Evolutionary conservation across 2,113 vertebrate genomes (phyloP).

Genomic region (Todiramphus chloris): DNA sequence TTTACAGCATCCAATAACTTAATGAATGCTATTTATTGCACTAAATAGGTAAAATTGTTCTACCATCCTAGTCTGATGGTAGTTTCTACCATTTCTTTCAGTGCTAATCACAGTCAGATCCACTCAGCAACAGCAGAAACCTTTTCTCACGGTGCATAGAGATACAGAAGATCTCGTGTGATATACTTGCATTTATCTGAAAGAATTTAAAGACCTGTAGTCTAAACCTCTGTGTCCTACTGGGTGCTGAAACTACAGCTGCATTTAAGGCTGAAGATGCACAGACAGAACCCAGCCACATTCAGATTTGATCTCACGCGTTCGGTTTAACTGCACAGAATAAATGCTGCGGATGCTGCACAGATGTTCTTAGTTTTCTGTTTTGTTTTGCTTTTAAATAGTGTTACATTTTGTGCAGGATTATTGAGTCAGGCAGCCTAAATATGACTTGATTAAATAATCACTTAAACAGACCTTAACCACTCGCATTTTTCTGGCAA

Average conservation of each 20-base stretch:
- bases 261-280: not conserved
- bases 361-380: not conserved
- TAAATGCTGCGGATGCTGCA: not conserved
- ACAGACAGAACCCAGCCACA: not conserved
- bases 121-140: not conserved
- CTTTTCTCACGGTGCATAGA: not conserved
- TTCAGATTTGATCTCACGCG: not conserved
- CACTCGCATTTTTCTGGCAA: not conserved
- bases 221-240: not conserved
- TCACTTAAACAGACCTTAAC: not conserved
- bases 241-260: not conserved
- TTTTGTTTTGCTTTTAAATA: not conserved
- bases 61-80: not conserved
- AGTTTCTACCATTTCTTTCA: not conserved
- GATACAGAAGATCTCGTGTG: not conserved
- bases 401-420: not conserved
- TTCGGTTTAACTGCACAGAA: not conserved
- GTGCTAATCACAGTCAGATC: not conserved
- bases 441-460: not conserved
- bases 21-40: not conserved
- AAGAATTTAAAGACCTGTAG: not conserved
- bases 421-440: not conserved
- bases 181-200: not conserved
- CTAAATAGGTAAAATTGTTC: not conserved
- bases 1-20: not conserved